Evolutionary conservation across 2,797 vertebrate species (phyloP).

Genomic region (Acipenser oxyrinchus): DNA sequence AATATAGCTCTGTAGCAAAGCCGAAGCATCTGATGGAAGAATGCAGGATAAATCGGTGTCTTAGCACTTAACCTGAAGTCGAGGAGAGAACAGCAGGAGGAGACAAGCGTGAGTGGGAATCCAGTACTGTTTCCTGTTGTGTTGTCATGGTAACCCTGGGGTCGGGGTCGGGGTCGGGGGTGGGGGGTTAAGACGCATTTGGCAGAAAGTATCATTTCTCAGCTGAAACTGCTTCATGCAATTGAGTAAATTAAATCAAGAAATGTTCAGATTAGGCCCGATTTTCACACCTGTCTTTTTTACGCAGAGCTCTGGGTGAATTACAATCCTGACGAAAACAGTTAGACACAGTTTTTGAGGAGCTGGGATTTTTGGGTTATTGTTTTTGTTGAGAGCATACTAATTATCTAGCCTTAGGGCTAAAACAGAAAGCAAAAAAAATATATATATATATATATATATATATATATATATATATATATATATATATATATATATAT

Average conservation of each 20-base stretch:
- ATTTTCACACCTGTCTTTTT: neutral
- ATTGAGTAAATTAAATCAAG: neutral
- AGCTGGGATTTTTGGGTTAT: too few relatives aligned
- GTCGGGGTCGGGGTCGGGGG: neutral
- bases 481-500: too few relatives aligned
- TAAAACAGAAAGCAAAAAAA: too few relatives aligned
- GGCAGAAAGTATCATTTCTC: constrained; percentile 7
- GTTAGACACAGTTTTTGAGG: too few relatives aligned
- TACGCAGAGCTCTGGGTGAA: too few relatives aligned
- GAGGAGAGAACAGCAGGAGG: neutral
- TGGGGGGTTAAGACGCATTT: neutral
- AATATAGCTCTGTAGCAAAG: constrained; percentile 3
- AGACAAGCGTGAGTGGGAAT: neutral
- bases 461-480: too few relatives aligned
- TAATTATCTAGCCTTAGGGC: too few relatives aligned
- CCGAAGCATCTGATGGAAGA: constrained; percentile 11
- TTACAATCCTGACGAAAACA: too few relatives aligned
- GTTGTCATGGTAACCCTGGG: constrained; percentile 1
- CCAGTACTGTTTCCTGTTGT: neutral
- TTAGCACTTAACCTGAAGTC: constrained; percentile 1
- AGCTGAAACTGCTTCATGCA: neutral
- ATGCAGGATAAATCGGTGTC: neutral
- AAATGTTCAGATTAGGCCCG: neutral
- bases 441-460: too few relatives aligned
- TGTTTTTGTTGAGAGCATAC: too few relatives aligned